Percentiles rank a stretch among this genome's conserved stretches.
Evolutionary conservation across 2,797 vertebrate genomes (phyloP).

Genomic region (Orientallactaga sibirica): DNA sequence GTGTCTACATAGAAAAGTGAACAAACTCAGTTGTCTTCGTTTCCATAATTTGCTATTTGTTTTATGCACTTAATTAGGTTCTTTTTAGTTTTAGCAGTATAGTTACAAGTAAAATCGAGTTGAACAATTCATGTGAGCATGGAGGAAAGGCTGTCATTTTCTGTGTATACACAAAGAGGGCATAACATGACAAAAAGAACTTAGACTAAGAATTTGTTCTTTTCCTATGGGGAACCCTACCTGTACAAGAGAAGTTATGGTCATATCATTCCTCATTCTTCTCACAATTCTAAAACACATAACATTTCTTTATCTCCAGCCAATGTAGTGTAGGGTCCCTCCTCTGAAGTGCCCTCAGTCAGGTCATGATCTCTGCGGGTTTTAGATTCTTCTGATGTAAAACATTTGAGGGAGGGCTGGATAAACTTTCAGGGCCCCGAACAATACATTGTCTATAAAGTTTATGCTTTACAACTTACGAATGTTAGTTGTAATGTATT

Average conservation of each 20-base stretch:
- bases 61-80: slow-evolving; percentile 57
- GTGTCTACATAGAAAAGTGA: slow-evolving; percentile 54
- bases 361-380: neutral
- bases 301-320: slow-evolving; percentile 16
- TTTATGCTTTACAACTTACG: slow-evolving; percentile 22
- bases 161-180: neutral
- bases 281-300: slow-evolving; percentile 3
- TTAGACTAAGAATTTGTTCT: slow-evolving; percentile 35
- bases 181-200: slow-evolving; percentile 21
- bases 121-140: slow-evolving; percentile 20
- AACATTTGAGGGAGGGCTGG: neutral
- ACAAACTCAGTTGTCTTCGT: slow-evolving; percentile 62
- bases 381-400: neutral
- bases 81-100: slow-evolving; percentile 11
- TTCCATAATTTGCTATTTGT: slow-evolving; percentile 49
- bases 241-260: neutral
- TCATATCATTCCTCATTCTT: slow-evolving; percentile 12
- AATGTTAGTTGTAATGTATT: slow-evolving; percentile 6
- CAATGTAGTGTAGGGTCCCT: neutral
- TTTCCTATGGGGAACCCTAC: neutral
- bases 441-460: slow-evolving; percentile 11
- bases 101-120: slow-evolving; percentile 39
- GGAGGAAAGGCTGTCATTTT: slow-evolving; percentile 53
- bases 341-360: neutral
- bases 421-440: neutral